Percentiles rank a stretch among this genome's conserved stretches.
Conservation (phyloP, 2,113 vertebrate genomes). For the Scophthalmus maximus region DNA sequence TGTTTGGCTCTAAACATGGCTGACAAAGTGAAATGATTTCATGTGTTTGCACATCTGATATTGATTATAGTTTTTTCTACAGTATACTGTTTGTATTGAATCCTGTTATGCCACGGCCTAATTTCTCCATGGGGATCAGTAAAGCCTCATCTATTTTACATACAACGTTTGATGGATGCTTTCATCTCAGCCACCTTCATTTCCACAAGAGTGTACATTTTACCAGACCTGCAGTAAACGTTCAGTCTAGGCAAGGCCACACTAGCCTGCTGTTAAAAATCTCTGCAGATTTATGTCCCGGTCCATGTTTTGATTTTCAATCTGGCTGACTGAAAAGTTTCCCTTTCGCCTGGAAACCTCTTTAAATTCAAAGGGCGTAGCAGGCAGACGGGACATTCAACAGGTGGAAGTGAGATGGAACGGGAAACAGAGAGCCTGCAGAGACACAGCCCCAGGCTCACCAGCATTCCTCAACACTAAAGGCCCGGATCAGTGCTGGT, state of each 20-base stretch:
- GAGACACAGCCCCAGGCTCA: conserved; percentile 48
- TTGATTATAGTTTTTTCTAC: neutral
- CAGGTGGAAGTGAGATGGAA: conserved; percentile 66
- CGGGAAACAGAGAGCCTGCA: conserved; percentile 37
- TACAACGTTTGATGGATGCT: neutral
- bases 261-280: conserved; percentile 2
- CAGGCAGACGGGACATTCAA: conserved; percentile 39
- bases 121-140: conserved; percentile 18
- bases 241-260: conserved; percentile 9
- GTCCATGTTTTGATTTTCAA: conserved; percentile 14
- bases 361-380: conserved; percentile 35
- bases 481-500: conserved; percentile 17
- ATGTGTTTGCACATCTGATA: neutral
- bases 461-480: conserved; percentile 48
- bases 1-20: too few species aligned
- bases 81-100: conserved; percentile 26
- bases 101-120: neutral
- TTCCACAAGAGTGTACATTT: neutral
- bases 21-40: too few species aligned
- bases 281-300: neutral
- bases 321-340: conserved; percentile 24
- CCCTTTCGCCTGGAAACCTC: conserved; percentile 19
- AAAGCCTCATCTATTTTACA: neutral
- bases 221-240: conserved; percentile 4
- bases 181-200: conserved; percentile 27